These are phyloP conservation scores for Nasonovia ribisnigri DNA, from an alignment of 2,888 invertebrate species.

Conservation along the genomic window DNA sequence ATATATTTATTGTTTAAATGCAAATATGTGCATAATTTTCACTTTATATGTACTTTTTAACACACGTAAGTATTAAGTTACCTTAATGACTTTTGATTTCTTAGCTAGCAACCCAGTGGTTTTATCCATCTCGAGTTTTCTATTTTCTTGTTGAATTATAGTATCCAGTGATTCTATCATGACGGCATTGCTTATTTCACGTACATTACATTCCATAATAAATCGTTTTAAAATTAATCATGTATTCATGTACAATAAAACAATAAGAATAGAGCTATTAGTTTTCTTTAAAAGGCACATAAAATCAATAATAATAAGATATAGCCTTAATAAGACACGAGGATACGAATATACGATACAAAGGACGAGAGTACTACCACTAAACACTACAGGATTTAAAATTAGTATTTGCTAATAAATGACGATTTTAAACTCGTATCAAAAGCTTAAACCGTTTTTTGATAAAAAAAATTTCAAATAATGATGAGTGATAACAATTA, in stretches of 20 bases:
- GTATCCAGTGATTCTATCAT: slow-evolving; percentile 49
- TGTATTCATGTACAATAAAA: neutral
- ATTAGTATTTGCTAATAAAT: neutral
- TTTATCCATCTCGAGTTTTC: slow-evolving; percentile 49
- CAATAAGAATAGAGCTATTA: neutral
- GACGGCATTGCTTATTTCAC: slow-evolving; percentile 39
- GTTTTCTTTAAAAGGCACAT: neutral
- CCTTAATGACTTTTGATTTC: neutral
- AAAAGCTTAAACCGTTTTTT: slow-evolving; percentile 5
- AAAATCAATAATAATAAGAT: neutral
- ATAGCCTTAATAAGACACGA: neutral
- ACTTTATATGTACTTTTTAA: neutral
- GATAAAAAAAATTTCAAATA: neutral
- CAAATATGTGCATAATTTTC: neutral
- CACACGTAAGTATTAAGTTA: neutral
- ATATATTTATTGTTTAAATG: neutral
- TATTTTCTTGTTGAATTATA: slow-evolving; percentile 48
- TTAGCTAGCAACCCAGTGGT: slow-evolving; percentile 17
- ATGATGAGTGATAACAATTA: neutral
- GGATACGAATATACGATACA: neutral
- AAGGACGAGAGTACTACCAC: no score
- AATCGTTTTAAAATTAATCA: neutral
- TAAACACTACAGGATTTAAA: neutral
- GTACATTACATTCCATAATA: slow-evolving; percentile 21
- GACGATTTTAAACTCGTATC: neutral